phyloP scores from a whole-genome alignment of 2,888 invertebrate genomes.

The Idaea aversata region DNA sequence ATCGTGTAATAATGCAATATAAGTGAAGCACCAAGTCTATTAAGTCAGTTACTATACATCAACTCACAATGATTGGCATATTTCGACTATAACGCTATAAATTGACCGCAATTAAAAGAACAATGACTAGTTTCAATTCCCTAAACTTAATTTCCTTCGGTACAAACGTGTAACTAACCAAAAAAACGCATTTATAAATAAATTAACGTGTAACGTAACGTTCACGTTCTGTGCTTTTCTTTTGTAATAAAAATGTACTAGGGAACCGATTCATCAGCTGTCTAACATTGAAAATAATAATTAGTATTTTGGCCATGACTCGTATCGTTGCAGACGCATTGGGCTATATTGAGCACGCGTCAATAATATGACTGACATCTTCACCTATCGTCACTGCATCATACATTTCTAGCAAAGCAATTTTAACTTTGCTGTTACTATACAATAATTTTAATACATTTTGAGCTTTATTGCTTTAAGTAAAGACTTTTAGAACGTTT shows the following conservation, averaged over 20 bases:
- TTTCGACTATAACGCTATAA: conserved; percentile 76
- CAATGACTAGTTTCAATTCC: conserved; percentile 78
- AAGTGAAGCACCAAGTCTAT: conserved; percentile 9
- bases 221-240: conserved; percentile 8
- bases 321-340: conserved; percentile 44
- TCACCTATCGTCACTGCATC: conserved; percentile 73
- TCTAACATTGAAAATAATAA: conserved; percentile 62
- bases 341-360: conserved; percentile 70
- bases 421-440: conserved; percentile 30
- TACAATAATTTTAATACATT: conserved; percentile 22
- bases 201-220: conserved; percentile 25
- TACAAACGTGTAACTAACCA: conserved; percentile 68
- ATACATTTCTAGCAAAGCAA: conserved; percentile 57
- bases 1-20: background rate
- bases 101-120: conserved; percentile 79
- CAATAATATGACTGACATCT: conserved; percentile 73
- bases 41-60: conserved; percentile 27
- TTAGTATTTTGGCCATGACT: conserved; percentile 60
- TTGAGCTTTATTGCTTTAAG: conserved; percentile 36
- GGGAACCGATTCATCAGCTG: conserved; percentile 19
- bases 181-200: conserved; percentile 40
- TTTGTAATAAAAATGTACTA: background rate
- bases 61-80: conserved; percentile 69
- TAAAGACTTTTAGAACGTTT: conserved; percentile 8
- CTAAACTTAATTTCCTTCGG: conserved; percentile 77